Conservation (phyloP, 2,113 vertebrate genomes). For the Bagarius yarrelli region DNA sequence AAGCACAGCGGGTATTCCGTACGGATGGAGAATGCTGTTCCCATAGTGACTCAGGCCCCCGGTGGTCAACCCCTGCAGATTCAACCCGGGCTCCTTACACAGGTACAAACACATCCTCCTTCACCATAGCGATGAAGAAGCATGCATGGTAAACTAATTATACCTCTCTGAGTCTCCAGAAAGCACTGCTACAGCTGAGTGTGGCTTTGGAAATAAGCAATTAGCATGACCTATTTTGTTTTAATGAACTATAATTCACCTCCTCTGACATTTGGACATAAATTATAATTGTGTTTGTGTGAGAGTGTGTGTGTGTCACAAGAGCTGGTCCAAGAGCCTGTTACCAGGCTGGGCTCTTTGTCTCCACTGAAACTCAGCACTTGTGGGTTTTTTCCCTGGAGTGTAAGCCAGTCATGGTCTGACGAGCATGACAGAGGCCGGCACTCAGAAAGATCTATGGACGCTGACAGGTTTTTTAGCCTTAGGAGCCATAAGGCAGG, state of each 20-base stretch:
- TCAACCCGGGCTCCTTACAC: slow-evolving; percentile 92
- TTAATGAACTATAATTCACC: slow-evolving; percentile 49
- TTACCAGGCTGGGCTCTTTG: slow-evolving; percentile 24
- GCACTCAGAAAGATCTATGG: slow-evolving; percentile 42
- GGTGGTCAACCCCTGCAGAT: slow-evolving; percentile 95
- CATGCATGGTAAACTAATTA: slow-evolving; percentile 13
- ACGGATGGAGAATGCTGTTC: slow-evolving; percentile 96
- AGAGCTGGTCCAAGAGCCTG: slow-evolving; percentile 12
- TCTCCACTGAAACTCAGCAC: slow-evolving; percentile 53
- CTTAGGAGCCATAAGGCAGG: slow-evolving; percentile 38
- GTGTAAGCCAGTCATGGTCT: slow-evolving; percentile 41
- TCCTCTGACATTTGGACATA: slow-evolving; percentile 33
- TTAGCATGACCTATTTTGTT: slow-evolving; percentile 53
- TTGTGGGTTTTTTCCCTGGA: slow-evolving; percentile 47
- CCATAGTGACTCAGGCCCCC: slow-evolving; percentile 96
- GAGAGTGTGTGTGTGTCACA: slow-evolving; percentile 5
- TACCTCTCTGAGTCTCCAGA: slow-evolving; percentile 36
- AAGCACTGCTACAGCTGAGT: slow-evolving; percentile 41
- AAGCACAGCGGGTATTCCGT: slow-evolving; percentile 97
- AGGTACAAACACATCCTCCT: slow-evolving; percentile 74
- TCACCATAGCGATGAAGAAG: slow-evolving; percentile 35
- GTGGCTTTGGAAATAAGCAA: slow-evolving; percentile 44
- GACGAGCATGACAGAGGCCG: slow-evolving; percentile 41
- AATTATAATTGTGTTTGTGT: slow-evolving; percentile 28
- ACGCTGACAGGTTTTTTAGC: slow-evolving; percentile 41